A percentile compares a stretch with the other conserved stretches of the same genome.
Evolutionary conservation across 1,140 invertebrate species (phyloP).

Genomic region (Popillia japonica): DNA sequence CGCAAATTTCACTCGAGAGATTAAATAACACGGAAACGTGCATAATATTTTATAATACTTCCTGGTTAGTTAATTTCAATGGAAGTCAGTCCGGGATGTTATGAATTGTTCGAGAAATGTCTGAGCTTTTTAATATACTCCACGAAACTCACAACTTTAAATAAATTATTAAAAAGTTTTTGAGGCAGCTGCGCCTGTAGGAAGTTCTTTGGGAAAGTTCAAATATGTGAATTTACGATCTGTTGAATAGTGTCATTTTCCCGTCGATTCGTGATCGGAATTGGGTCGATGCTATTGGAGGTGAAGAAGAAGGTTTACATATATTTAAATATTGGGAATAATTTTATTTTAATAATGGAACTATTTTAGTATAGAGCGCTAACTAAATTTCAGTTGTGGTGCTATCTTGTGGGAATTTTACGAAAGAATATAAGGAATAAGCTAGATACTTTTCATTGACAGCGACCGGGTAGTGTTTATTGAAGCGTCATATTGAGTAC

Average conservation of each 20-base stretch:
- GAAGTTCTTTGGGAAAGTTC: neutral
- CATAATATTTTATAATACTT: no score
- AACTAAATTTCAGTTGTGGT: neutral
- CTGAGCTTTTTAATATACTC: neutral
- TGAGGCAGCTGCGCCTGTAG: neutral
- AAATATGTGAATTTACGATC: slow-evolving; percentile 23
- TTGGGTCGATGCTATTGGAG: neutral
- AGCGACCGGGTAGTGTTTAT: neutral
- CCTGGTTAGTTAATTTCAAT: no score
- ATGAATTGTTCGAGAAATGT: neutral
- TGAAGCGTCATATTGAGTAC: neutral
- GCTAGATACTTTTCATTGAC: neutral
- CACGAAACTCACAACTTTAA: neutral
- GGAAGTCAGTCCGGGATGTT: neutral
- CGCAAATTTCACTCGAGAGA: neutral
- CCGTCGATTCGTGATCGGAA: neutral
- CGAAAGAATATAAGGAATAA: neutral
- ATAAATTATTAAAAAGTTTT: slow-evolving; percentile 28
- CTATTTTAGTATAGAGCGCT: neutral
- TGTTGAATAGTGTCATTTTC: neutral
- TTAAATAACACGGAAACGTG: neutral
- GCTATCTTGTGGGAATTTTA: neutral
- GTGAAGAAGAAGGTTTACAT: neutral
- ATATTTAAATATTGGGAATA: neutral
- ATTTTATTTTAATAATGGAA: neutral